phyloP scores from a whole-genome alignment of 2,888 invertebrate species.

The Eupithecia pulchellata region DNA sequence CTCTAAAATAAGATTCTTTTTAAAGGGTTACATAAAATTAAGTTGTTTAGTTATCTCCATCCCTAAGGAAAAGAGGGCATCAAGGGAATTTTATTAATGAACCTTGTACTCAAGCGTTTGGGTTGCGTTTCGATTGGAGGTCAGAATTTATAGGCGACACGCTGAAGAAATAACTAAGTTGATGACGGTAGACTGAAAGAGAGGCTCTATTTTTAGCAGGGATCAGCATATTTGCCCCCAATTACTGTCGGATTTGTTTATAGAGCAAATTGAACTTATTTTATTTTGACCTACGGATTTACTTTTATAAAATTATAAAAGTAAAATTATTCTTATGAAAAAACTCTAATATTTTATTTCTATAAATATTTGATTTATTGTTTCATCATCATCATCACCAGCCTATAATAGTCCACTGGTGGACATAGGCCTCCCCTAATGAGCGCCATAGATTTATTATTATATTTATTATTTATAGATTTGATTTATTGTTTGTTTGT shows the following conservation, averaged over 20 bases:
- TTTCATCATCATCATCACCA: no score
- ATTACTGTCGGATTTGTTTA: slow-evolving; percentile 1
- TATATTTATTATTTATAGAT: no score
- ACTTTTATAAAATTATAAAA: no score
- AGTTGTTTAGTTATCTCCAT: slow-evolving; percentile 27
- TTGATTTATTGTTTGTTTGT: no score
- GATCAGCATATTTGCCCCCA: slow-evolving; percentile 7
- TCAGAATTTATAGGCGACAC: slow-evolving; percentile 47
- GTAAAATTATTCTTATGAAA: no score
- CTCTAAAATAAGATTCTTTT: slow-evolving; percentile 30
- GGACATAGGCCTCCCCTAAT: no score
- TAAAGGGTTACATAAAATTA: slow-evolving; percentile 15
- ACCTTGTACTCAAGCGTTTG: slow-evolving; percentile 45
- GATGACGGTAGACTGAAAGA: slow-evolving; percentile 16
- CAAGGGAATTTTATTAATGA: slow-evolving; percentile 49
- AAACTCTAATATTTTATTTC: no score
- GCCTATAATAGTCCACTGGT: no score
- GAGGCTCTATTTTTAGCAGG: not conserved
- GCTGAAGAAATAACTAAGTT: slow-evolving; percentile 38
- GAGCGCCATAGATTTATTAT: no score
- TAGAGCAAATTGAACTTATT: not conserved
- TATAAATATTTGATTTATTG: no score
- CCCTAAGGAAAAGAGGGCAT: slow-evolving; percentile 45
- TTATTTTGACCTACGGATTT: not conserved
- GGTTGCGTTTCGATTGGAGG: slow-evolving; percentile 47